Percentiles rank a stretch among this genome's conserved stretches.
Conservation (phyloP, 1,140 invertebrate species). For the honey bee (Apis mellifera) region Amel_HAv3.1 CM009935.2:9606001-9606500, state of each 20-base stretch:
- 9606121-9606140: constrained; percentile 14
- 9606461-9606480: constrained; percentile 1
- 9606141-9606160: constrained; percentile 18
- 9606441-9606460: not conserved
- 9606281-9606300: constrained; percentile 48
- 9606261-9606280: constrained; percentile 50
- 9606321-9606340: not conserved
- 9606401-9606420: constrained; percentile 8
- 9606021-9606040: not conserved
- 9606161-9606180: too few relatives aligned
- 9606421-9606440: not conserved
- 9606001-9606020: too few relatives aligned
- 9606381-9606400: constrained; percentile 36
- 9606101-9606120: constrained; percentile 20
- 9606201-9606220: constrained; percentile 12
- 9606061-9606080: not conserved
- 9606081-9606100: constrained; percentile 35
- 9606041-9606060: not conserved
- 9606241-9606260: constrained; percentile 42
- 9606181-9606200: too few relatives aligned
- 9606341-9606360: constrained; percentile 33
- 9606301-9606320: not conserved
- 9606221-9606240: constrained; percentile 25
- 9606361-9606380: constrained; percentile 49
- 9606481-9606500: not conserved